Conservation (phyloP, 2,888 invertebrate genomes). For the Conomelus anceps region DNA sequence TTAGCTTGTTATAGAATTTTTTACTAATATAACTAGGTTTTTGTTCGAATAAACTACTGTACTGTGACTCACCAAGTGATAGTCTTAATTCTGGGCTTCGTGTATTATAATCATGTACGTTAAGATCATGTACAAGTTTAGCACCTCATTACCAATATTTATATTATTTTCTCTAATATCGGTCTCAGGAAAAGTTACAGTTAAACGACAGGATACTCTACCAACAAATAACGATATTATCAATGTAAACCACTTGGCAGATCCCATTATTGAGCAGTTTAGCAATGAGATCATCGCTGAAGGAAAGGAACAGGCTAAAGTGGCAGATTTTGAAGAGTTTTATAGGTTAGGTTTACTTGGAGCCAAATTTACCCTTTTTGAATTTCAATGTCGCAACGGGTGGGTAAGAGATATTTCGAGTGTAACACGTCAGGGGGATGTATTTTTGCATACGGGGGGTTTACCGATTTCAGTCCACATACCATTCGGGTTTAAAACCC, state of each 20-base stretch:
- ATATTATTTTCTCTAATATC: background rate
- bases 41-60: no score
- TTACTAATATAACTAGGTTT: no score
- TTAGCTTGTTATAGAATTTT: no score
- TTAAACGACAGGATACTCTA: background rate
- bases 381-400: background rate
- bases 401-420: background rate
- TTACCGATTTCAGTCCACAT: background rate
- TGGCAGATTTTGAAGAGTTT: background rate
- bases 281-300: background rate
- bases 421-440: background rate
- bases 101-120: no score
- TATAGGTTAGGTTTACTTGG: background rate
- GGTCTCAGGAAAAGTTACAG: background rate
- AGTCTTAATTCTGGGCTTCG: no score
- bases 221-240: background rate
- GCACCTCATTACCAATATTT: background rate
- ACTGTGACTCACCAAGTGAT: no score
- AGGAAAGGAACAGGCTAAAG: background rate
- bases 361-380: background rate
- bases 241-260: background rate
- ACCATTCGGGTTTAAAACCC: background rate
- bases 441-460: background rate
- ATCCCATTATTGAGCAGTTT: background rate
- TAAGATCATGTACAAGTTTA: background rate